Evolutionary conservation across 1,140 invertebrate species (phyloP), one percentile per base, ranked within the genome.

Genomic region (Coelopa frigida): DNA sequence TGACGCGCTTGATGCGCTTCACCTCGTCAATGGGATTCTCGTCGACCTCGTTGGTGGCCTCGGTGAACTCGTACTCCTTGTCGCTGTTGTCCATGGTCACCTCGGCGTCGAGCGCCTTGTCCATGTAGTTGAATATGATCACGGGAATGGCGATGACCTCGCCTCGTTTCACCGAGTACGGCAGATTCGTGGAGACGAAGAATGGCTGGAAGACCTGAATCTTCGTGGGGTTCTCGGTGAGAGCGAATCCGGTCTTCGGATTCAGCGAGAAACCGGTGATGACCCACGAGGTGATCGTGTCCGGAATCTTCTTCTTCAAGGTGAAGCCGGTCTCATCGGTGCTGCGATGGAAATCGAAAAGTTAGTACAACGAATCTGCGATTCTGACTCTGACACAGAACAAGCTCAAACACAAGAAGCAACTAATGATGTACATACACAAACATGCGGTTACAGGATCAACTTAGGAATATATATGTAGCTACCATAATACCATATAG

Each of bases 191-290:
- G 3, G 81, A 82, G 22, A 94, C 75, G 59, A 93, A 93, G 71
- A 96, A 95, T 5, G 87, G 84, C 57, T 89, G 83, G 61, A 91
- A 90, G 1, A 94, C 87, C 60, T 78, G 80, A 21, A 97, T 70
- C 78, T 85, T 86, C 55, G 79, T 78, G 14, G 84, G 73, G 48
- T 73, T 61, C 39, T 82, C 70, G 10, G 87, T 81, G 3, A 98
- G 72, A 3, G 90, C 92, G 1, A 99, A 75, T 15, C 94, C 95
- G 44, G 82, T 72, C 8, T 84, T 73, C 1, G 84, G 75, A 70
- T 93, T 88, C 31, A 98, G 73, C 1, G 94, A 90, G 67, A 98
- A 98, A 1, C 88, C 95, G 24, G 86, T 89, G 0, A 97, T 77
- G 15, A 88, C 77, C 92, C 94, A 98, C 2, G 89, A 90, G 1